phyloP scores from a whole-genome alignment of 2,888 invertebrate species.

The Drosophila dives region DNA sequence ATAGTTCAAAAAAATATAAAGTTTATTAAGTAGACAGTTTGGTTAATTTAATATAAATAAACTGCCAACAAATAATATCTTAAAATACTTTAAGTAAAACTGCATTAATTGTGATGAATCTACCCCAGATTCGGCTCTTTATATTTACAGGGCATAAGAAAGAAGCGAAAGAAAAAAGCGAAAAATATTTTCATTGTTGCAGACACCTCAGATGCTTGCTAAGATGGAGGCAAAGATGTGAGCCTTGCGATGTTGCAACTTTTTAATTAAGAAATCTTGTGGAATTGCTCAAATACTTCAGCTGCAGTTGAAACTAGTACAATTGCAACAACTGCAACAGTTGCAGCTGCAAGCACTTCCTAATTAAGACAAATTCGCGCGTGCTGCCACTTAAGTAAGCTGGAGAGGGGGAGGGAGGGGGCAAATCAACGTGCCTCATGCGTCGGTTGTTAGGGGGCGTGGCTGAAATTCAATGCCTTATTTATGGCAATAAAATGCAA shows the following conservation, averaged over 20 bases:
- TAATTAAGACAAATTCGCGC: constrained; percentile 66
- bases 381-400: constrained; percentile 47
- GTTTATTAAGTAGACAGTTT: neutral
- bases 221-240: constrained; percentile 30
- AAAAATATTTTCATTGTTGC: constrained; percentile 78
- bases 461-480: constrained; percentile 45
- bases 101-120: neutral
- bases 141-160: constrained; percentile 13
- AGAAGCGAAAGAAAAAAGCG: constrained; percentile 33
- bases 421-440: neutral
- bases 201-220: constrained; percentile 64
- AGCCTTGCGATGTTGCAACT: constrained; percentile 51
- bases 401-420: neutral
- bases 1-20: no score
- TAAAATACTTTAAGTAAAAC: neutral
- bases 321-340: constrained; percentile 27
- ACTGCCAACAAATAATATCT: neutral
- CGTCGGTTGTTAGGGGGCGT: neutral
- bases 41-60: neutral
- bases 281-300: constrained; percentile 75
- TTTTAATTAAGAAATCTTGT: constrained; percentile 78
- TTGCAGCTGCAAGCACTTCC: constrained; percentile 52
- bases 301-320: constrained; percentile 46
- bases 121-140: neutral
- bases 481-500: constrained; percentile 75